Conservation (phyloP, 2,113 vertebrate genomes). For the Pomatorhinus ruficollis region DNA sequence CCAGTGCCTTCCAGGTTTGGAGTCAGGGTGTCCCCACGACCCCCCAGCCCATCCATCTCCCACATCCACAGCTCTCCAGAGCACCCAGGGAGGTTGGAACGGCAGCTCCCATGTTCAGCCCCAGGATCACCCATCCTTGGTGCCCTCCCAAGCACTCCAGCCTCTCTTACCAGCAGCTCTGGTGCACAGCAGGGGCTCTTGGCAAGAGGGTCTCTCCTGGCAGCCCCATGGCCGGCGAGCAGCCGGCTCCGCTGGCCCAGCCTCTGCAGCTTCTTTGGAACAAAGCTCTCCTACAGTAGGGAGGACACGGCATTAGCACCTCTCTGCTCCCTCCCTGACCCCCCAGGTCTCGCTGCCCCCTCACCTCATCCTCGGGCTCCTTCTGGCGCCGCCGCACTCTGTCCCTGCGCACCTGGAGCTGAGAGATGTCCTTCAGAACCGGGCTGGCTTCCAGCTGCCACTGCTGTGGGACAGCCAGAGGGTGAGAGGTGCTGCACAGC, state of each 20-base stretch:
- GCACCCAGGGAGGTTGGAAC: no score
- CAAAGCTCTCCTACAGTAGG: not conserved
- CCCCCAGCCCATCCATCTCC: no score
- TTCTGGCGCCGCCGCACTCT: fast-evolving
- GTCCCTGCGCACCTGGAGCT: not conserved
- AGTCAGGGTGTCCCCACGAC: no score
- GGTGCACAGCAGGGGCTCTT: not conserved
- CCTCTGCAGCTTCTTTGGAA: not conserved
- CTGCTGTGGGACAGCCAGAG: not conserved
- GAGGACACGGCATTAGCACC: not conserved
- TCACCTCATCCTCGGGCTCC: not conserved
- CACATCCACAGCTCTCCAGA: not conserved
- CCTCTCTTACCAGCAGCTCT: not conserved
- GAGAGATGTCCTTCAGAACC: not conserved
- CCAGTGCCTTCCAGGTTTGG: not conserved
- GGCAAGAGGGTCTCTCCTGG: not conserved
- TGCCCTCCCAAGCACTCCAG: not conserved
- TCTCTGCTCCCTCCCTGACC: not conserved
- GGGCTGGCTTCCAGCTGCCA: not conserved
- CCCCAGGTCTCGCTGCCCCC: not conserved
- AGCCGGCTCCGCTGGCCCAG: not conserved
- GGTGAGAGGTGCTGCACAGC: not conserved
- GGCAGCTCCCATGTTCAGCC: no score
- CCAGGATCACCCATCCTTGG: no score
- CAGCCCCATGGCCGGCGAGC: not conserved